phyloP scores from a whole-genome alignment of 2,113 vertebrate species.

The Arizona elegans region DNA sequence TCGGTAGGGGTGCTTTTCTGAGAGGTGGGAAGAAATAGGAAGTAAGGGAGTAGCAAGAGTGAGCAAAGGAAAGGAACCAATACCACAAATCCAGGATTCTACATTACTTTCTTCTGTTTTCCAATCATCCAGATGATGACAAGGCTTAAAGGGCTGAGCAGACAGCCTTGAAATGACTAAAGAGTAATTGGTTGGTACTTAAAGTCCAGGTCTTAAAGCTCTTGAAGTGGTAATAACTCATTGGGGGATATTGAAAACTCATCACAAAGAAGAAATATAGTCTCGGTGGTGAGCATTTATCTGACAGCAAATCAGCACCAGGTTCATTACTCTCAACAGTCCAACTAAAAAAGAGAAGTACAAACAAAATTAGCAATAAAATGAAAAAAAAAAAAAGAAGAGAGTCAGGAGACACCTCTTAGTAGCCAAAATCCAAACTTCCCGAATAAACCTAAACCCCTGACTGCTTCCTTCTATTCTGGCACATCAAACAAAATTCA shows the following conservation, averaged over 20 bases:
- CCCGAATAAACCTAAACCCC: too few relatives aligned
- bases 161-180: constrained; percentile 41
- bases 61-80: not conserved
- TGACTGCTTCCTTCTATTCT: not conserved
- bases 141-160: constrained; percentile 11
- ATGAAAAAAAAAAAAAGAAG: constrained; percentile 37
- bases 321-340: constrained; percentile 58
- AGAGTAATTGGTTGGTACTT: constrained; percentile 58
- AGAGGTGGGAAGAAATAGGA: accelerated
- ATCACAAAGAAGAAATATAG: constrained; percentile 65
- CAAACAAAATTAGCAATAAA: constrained; percentile 37
- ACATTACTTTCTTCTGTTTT: not conserved
- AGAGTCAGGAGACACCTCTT: not conserved
- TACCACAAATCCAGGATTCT: constrained; percentile 5
- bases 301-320: constrained; percentile 57
- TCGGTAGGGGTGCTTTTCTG: not conserved
- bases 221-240: constrained; percentile 58
- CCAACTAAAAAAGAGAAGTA: constrained; percentile 39
- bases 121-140: constrained; percentile 22
- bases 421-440: not conserved
- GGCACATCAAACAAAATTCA: not conserved
- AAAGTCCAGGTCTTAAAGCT: constrained; percentile 48
- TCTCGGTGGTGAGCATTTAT: constrained; percentile 63
- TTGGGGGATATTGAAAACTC: constrained; percentile 59
- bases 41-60: not conserved